These are phyloP conservation scores for Panthera tigris DNA, from an alignment of 2,113 vertebrate genomes.

Conservation along the genomic window DNA sequence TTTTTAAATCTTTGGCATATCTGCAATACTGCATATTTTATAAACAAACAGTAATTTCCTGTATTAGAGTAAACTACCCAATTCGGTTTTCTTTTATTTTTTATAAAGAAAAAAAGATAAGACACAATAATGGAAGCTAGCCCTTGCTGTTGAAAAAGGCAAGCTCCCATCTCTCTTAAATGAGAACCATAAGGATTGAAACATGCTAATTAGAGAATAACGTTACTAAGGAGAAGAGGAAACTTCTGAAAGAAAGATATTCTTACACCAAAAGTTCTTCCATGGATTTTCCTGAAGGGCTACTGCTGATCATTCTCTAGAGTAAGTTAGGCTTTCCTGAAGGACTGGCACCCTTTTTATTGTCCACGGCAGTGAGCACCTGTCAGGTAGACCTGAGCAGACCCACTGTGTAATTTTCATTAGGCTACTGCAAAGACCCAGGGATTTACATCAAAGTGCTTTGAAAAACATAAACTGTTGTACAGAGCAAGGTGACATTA, in stretches of 20 bases:
- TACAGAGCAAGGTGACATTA: neutral
- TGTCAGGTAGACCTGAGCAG: neutral
- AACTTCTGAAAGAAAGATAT: neutral
- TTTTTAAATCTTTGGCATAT: neutral
- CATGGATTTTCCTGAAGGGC: neutral
- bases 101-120: neutral
- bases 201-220: neutral
- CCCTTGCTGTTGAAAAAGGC: neutral
- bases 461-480: neutral
- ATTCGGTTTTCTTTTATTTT: conserved; percentile 9
- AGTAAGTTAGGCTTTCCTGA: neutral
- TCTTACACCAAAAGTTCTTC: neutral
- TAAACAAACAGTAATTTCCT: neutral
- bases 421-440: neutral
- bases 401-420: neutral
- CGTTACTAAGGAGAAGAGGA: conserved; percentile 20
- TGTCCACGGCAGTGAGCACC: neutral
- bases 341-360: neutral
- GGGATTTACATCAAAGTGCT: neutral
- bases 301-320: neutral
- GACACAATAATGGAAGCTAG: neutral
- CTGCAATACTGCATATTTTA: neutral
- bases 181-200: conserved; percentile 5
- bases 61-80: neutral
- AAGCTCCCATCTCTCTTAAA: neutral